Evolutionary conservation across 2,113 vertebrate species (phyloP).

Genomic region (Calypte anna): DNA sequence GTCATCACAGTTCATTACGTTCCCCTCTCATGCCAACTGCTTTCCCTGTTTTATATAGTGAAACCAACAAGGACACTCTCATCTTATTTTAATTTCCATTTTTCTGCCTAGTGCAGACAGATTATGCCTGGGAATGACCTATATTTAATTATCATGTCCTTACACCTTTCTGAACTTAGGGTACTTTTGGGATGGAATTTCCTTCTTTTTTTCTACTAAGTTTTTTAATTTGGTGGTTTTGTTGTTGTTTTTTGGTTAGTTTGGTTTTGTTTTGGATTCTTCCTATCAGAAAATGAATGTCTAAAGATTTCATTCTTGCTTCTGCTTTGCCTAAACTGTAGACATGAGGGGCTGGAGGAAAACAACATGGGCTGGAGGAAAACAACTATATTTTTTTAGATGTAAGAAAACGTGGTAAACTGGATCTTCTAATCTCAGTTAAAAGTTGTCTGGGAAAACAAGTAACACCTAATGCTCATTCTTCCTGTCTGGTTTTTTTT

Average conservation of each 20-base stretch:
- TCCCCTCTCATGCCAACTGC: not conserved
- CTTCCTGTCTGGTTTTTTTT: not conserved
- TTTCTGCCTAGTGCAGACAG: not conserved
- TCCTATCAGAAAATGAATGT: not conserved
- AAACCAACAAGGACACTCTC: not conserved
- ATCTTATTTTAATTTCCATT: not conserved
- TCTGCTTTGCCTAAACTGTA: not conserved
- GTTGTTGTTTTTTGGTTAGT: too few relatives aligned
- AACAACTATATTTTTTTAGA: not conserved
- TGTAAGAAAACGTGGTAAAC: not conserved
- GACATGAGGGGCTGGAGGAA: not conserved
- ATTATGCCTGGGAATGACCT: not conserved
- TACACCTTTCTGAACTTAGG: not conserved
- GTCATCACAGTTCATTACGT: not conserved
- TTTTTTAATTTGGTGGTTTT: too few relatives aligned
- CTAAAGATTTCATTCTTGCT: not conserved
- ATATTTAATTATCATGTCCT: not conserved
- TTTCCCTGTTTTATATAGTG: not conserved
- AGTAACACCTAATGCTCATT: not conserved
- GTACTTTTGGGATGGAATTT: not conserved
- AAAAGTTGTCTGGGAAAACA: not conserved
- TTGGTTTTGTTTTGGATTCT: not conserved
- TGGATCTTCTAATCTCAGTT: not conserved
- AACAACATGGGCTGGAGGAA: not conserved
- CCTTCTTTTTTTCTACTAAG: fast-evolving